Conservation (phyloP, 1,140 invertebrate species). For the Drosophila lacteicornis region DNA sequence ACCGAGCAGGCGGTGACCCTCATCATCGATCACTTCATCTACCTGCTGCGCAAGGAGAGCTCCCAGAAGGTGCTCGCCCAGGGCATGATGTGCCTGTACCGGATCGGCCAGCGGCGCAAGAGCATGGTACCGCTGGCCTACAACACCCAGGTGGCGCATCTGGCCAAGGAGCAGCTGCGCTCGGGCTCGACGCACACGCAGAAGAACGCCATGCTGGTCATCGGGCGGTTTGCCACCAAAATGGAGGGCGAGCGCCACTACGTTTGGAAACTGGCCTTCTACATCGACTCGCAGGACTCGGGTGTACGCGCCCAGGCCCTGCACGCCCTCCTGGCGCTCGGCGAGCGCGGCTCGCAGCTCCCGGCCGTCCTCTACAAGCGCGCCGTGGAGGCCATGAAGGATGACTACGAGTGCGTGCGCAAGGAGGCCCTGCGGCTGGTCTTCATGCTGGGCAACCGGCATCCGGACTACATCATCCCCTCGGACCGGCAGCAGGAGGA, state of each 20-base stretch:
- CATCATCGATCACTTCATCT: slow-evolving; percentile 89
- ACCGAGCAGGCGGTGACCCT: slow-evolving; percentile 61
- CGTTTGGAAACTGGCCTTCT: slow-evolving; percentile 90
- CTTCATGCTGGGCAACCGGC: slow-evolving; percentile 93
- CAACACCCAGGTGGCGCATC: slow-evolving; percentile 73
- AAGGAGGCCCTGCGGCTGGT: slow-evolving; percentile 94
- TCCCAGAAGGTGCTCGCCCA: slow-evolving; percentile 91
- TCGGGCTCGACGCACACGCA: slow-evolving; percentile 92
- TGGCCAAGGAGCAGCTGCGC: slow-evolving; percentile 89
- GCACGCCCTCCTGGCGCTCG: slow-evolving; percentile 89
- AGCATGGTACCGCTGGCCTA: slow-evolving; percentile 65
- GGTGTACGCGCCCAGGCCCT: slow-evolving; percentile 95
- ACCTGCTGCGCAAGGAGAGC: slow-evolving; percentile 90
- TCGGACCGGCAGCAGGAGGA: slow-evolving; percentile 88
- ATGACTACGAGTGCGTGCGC: slow-evolving; percentile 97
- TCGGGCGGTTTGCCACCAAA: slow-evolving; percentile 87
- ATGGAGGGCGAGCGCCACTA: slow-evolving; percentile 86
- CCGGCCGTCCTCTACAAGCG: slow-evolving; percentile 92
- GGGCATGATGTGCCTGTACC: slow-evolving; percentile 74
- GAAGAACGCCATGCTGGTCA: slow-evolving; percentile 91
- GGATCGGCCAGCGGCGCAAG: slow-evolving; percentile 68
- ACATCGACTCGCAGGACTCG: slow-evolving; percentile 95
- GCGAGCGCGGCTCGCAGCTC: slow-evolving; percentile 89
- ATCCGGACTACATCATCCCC: slow-evolving; percentile 92
- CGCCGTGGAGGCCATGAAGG: slow-evolving; percentile 92